phyloP scores from a whole-genome alignment of 2,797 vertebrate species.

The Pitangus sulphuratus region DNA sequence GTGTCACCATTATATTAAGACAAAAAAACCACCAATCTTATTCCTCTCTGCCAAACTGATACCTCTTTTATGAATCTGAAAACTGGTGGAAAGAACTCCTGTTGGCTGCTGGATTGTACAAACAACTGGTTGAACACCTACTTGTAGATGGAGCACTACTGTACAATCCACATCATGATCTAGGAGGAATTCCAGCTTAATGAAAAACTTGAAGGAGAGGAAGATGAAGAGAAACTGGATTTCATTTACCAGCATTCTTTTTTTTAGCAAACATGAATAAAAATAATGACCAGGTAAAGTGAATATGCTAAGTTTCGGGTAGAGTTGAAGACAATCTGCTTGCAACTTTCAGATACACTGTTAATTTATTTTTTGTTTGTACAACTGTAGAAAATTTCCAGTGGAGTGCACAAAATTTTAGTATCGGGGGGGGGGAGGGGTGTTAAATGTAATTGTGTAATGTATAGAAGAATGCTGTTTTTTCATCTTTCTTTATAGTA shows the following conservation, averaged over 20 bases:
- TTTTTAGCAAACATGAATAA: neutral
- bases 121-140: neutral
- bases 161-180: neutral
- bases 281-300: neutral
- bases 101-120: neutral
- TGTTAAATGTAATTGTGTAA: neutral
- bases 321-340: neutral
- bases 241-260: neutral
- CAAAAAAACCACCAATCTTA: neutral
- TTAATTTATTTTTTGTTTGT: neutral
- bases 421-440: fast-evolving
- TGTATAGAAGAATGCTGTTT: neutral
- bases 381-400: neutral
- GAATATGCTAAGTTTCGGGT: neutral
- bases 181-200: neutral
- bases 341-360: neutral
- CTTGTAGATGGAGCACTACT: neutral
- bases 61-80: neutral
- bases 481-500: neutral
- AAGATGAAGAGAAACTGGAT: neutral
- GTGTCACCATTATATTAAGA: neutral
- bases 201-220: neutral
- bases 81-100: neutral
- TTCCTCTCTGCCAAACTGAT: neutral
- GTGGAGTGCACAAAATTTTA: neutral